Base-by-base conservation (phyloP, 2,113 vertebrate genomes). In the Paralichthys olivaceus region DNA sequence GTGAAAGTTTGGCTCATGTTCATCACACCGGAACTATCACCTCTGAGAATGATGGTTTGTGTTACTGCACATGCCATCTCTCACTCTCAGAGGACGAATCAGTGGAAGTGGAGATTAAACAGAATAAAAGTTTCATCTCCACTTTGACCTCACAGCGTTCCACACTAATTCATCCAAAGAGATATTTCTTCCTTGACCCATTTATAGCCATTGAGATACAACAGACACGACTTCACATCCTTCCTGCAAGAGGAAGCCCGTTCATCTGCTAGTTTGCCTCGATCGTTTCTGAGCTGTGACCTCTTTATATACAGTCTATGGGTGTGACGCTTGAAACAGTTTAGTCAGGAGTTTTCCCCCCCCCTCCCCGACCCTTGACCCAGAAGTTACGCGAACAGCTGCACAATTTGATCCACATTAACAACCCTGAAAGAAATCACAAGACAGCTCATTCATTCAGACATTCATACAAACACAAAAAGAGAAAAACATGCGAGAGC, bases 161-260 rank as follows among this genome's bases (percentile, higher is more conserved):
- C 17, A 79, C 75, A 79, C 75, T 64, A 40, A 26, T 73, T 69
- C 58, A 72, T 68, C 77, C 75, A 81, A 68, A 86, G 32, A 77
- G 23, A 66, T 59, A 22, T 71, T 59, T 75, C n/a, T 75, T 54
- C 60, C 66, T 62, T 72, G 69, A 40, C 71, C 54, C 80, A 45
- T 78, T 87, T 87, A 72, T 83, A 84, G 75, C 74, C 77, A 22
- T 7, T 79, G 77, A 84, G 69, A 77, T 71, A 75, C 43, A 83
- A 34, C 84, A 87, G 84, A 89, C 84, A 87, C 64, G 2, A 87
- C 69, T 88, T 80, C 73, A 90, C 79, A 84, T 91, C 88, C 90
- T 91, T 93, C 92, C 92, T 93, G 89, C 63, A 68, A 66, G 83
- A 76, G 89, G 87, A 93, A 88, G 76, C 64, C 20, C 70, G 65